Base-by-base conservation (phyloP, 1,140 invertebrate genomes). In the Tenebrio molitor region DNA sequence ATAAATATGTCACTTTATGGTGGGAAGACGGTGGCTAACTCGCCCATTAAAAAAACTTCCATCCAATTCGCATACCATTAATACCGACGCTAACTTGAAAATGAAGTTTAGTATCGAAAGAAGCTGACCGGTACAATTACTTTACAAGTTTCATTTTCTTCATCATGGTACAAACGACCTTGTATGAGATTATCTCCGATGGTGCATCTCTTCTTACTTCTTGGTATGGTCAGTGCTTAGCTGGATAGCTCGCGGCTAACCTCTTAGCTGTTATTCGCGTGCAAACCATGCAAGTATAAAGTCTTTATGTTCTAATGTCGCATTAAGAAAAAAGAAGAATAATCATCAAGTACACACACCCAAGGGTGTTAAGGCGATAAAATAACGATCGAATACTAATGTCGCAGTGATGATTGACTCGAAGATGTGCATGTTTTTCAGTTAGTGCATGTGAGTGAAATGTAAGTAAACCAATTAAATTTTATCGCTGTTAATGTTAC, bases 91-190 rank as follows among this genome's bases (percentile, higher is more conserved):
- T 10, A 41, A 41, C 36, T 41, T 17, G 44, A 50, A 23, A 50
- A 50, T n/a, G 44, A 50, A 41, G 16, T 50, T 21, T 17, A 50
- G 50, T 21, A 58, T 58, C 50, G 50, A 58, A 58, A 58, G 50
- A 58, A 29, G 12, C 50, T 58, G 50, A 58, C 50, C 50, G 50
- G 50, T 58, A 29, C 50, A 58, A 58, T 58, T 58, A 58, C 50
- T 58, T 58, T 58, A 58, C 50, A 58, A 58, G 50, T 58, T 58
- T 58, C 50, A 29, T 58, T 58, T 58, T 58, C 50, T 58, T 58
- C 50, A 50, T 46, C 42, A 53, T 21, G 46, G 46, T 53, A 58
- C 50, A 58, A 58, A 58, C 50, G 50, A 58, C 50, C 50, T 58
- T 58, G 50, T 58, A 58, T 58, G 23, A 58, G 50, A 58, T 58